phyloP scores from a whole-genome alignment of 2,113 vertebrate species.

The Heptranchias perlo region DNA sequence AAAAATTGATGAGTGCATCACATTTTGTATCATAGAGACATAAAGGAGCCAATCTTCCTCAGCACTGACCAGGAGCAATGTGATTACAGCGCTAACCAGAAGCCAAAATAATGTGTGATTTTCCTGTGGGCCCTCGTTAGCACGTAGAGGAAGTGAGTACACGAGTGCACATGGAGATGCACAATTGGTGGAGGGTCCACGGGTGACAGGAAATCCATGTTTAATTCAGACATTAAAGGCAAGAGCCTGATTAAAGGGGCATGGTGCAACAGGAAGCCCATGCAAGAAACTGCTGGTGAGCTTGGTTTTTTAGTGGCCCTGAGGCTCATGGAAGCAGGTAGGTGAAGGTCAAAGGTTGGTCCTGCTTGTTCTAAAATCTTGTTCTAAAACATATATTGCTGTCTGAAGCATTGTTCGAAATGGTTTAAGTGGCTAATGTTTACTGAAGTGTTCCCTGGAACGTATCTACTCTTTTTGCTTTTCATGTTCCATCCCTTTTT shows the following conservation, averaged over 20 bases:
- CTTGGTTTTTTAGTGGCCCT: background rate
- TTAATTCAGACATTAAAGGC: background rate
- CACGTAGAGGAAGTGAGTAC: background rate
- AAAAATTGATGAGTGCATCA: background rate
- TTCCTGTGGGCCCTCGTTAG: background rate
- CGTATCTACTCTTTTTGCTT: background rate
- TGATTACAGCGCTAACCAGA: background rate
- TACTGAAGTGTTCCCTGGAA: background rate
- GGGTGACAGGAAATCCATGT: background rate
- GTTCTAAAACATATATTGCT: too few species aligned
- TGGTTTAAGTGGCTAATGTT: background rate
- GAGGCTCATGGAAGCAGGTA: background rate
- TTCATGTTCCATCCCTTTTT: background rate
- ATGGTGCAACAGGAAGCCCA: background rate
- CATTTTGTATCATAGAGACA: background rate
- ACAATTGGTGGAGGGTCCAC: background rate
- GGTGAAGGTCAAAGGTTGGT: background rate
- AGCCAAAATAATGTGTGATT: background rate
- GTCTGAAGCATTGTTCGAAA: background rate
- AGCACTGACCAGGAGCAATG: background rate
- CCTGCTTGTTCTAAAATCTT: background rate
- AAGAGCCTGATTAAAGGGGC: background rate
- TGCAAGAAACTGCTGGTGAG: background rate
- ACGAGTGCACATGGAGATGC: background rate
- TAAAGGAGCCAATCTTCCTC: background rate